Evolutionary conservation across 2,888 invertebrate genomes (phyloP), one percentile per base, ranked within the genome.

Genomic region (Noctua comes): DNA sequence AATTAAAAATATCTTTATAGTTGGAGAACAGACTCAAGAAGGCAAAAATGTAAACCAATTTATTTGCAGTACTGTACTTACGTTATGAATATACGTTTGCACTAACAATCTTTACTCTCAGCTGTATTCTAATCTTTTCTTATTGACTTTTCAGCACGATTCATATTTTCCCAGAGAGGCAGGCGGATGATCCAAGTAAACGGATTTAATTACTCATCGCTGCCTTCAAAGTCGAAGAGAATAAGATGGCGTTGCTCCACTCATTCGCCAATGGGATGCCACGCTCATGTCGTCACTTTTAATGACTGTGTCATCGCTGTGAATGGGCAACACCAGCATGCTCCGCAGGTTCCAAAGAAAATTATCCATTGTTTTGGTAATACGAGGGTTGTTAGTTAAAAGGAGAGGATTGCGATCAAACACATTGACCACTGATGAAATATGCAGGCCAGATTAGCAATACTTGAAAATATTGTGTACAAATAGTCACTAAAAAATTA

Each of bases 201-300:
- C 16, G 90, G 92, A 1, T 93, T 91, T 78, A 93, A 90, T 0
- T 94, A 91, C 80, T 90, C 88, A 21, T 79, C 78, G 31, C 27
- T 70, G 13, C 78, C 77, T 16, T 80, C 83, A 4, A 87, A 70
- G 70, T 71, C 68, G 24, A 62, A 10, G 10, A 90, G 77, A 31
- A 86, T 68, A 8, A 83, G 90, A 48, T 93, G 93, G 93, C 76
- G 87, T 1, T 93, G 93, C 77, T 93, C 92, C 0, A 92, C 92
- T 0, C 91, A 93, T 57, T 85, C 88, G 13, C 84, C 83, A 24
- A 79, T 75, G 7, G 91, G 91, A 0, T 94, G 93, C 68, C 84
- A 83, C 16, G 94, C 93, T 1, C 77, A 85, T 6, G 73, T 93
- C 1, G 70, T 87, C 36, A 93, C 93, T 0, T 68, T 88, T 1